Evolutionary conservation across 2,888 invertebrate species (phyloP).

Genomic region (Brachypalpus laphriformis): DNA sequence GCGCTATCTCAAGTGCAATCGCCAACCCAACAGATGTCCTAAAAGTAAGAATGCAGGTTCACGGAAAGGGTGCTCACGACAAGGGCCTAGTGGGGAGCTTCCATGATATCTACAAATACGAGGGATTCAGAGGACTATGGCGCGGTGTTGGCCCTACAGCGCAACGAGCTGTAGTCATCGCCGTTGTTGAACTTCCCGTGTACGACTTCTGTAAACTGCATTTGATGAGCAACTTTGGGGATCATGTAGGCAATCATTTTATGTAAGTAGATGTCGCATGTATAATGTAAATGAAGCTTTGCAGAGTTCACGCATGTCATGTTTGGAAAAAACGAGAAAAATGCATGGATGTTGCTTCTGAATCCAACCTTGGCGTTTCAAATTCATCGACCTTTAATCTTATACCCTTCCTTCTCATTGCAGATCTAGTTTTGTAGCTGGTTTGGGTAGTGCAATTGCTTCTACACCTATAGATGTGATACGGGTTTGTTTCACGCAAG

Average conservation of each 20-base stretch:
- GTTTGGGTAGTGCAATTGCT: conserved; percentile 95
- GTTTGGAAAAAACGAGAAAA: no score
- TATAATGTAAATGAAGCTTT: no score
- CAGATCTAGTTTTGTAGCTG: conserved; percentile 95
- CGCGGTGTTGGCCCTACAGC: conserved; percentile 95
- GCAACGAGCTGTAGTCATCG: conserved; percentile 96
- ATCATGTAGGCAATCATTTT: conserved; percentile 93
- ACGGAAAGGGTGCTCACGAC: conserved; percentile 85
- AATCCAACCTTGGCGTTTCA: no score
- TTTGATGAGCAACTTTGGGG: conserved; percentile 88
- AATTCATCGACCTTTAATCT: no score
- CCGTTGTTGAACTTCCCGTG: conserved; percentile 96
- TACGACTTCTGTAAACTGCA: conserved; percentile 95
- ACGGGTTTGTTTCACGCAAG: conserved; percentile 85
- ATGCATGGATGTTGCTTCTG: no score
- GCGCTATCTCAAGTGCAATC: conserved; percentile 96
- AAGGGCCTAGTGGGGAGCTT: conserved; percentile 90
- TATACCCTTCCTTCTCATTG: conserved; percentile 75
- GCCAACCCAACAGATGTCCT: conserved; percentile 98
- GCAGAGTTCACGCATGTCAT: no score
- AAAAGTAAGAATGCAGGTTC: conserved; percentile 96
- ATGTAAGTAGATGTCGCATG: conserved; percentile 87
- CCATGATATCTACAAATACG: conserved; percentile 90
- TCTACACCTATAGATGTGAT: conserved; percentile 97
- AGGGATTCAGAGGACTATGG: conserved; percentile 95